Evolutionary conservation across 2,797 vertebrate genomes (phyloP), one percentile per base, ranked within the genome.

Genomic region (Ispidina picta): DNA sequence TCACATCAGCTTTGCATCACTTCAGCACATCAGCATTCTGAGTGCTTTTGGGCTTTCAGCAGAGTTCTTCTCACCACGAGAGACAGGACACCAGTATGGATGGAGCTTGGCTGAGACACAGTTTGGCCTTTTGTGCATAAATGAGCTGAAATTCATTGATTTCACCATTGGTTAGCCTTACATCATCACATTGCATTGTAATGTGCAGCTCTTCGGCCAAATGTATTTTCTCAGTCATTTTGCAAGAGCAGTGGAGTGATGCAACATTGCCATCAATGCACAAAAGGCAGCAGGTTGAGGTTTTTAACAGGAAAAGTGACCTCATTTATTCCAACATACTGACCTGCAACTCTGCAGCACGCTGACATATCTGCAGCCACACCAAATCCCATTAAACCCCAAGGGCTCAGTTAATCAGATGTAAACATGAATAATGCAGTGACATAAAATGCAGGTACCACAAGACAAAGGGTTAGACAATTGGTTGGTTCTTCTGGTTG

Each of bases 341-440:
- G 94, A 90, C 94, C 93, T 43, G 71, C 68, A 88, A 69, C 60
- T 75, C 70, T 19, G 12, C 1, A 1, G 43, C 64, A 26, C 8
- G 5, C 64, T 82, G 90, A 60, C 41, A 35, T 19, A 90, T 83
- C 66, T 88, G 85, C 83, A 92, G 83, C 90, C 15, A 8, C 33
- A 4, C 74, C 33, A 79, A 81, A 13, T 46, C 49, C 23, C 13
- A 8, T 46, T 35, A 75, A 86, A 17, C 56, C 81, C 81, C 90
- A 58, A 44, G 20, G 54, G 76, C 69, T 64, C 2, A n/a, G 54
- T 74, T 70, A 84, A 88, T 82, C 77, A 84, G 29, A 86, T 77
- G 65, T 74, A 86, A 91, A 88, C 78, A 80, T 55, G 94, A 96
- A 95, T 90, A 88, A 88, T 92, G 88, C 88, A 92, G 68, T 16